Percentiles rank a stretch among this genome's conserved stretches.
Evolutionary conservation across 2,888 invertebrate genomes (phyloP).

Genomic region (Eledone cirrhosa): DNA sequence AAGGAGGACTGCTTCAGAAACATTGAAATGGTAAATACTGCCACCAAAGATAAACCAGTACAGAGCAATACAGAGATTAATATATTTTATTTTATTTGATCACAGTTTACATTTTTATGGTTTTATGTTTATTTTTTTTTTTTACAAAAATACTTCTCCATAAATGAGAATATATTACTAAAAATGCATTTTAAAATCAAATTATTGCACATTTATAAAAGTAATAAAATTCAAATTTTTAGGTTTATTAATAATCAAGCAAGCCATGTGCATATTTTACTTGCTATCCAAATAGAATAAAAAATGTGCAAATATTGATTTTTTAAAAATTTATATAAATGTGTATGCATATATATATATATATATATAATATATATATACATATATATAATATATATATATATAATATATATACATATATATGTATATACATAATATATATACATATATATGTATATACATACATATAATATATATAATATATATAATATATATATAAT

Average conservation of each 20-base stretch:
- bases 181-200: slow-evolving; percentile 16
- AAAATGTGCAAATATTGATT: slow-evolving; percentile 19
- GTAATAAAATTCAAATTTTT: slow-evolving; percentile 10
- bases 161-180: slow-evolving; percentile 23
- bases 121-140: slow-evolving; percentile 2
- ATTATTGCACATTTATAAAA: slow-evolving; percentile 20
- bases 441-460: background rate
- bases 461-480: slow-evolving; percentile 20
- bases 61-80: background rate
- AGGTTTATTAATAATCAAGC: slow-evolving; percentile 19
- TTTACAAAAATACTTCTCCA: slow-evolving; percentile 19
- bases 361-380: slow-evolving; percentile 14
- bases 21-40: too few species aligned
- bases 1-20: too few species aligned
- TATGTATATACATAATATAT: too few species aligned
- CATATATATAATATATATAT: background rate
- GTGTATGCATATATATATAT: slow-evolving; percentile 12
- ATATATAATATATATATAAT: slow-evolving; percentile 14
- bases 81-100: slow-evolving; percentile 25
- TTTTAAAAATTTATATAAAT: slow-evolving; percentile 15
- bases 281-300: background rate
- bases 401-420: background rate
- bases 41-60: too few species aligned
- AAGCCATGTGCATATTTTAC: slow-evolving; percentile 18
- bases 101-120: slow-evolving; percentile 8